Evolutionary conservation across 1,140 invertebrate species (phyloP), one percentile per base, ranked within the genome.

Genomic region (Pantala flavescens): DNA sequence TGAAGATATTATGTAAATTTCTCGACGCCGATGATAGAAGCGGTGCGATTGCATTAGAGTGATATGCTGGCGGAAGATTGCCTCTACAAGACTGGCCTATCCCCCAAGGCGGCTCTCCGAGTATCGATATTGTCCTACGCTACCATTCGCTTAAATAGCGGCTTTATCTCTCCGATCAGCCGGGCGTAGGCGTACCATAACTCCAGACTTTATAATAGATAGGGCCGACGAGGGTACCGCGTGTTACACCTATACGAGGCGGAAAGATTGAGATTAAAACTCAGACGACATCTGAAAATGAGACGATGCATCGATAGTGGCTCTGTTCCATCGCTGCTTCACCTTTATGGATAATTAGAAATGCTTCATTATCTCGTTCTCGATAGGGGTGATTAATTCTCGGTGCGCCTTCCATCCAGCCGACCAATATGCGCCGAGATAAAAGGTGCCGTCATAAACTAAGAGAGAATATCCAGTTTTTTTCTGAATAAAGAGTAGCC

Each of bases 121-220:
- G n/a, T 63, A 63, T 63, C 49, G 49, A 63, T 63, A 63, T 63
- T 63, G 49, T 63, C 49, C n/a, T 3, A 16, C 49, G 49, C 49
- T 63, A 21, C n/a, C n/a, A 14, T 63, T 12, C 16, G 49, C 49
- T 21, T 63, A 63, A 63, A 63, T 63, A 63, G n/a, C 49, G 16
- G 49, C 49, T 63, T 63, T 63, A 63, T 63, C 49, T 63, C n/a
- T 63, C n/a, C 49, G 49, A 63, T 63, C 49, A 63, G 49, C 49
- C 3, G 3, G 5, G n/a, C 49, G 49, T 63, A 16, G 49, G 49
- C 49, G 49, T 63, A 63, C n/a, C 49, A 63, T 63, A 63, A 19
- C 49, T 63, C 49, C 16, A 3, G 14, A 21, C 49, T 63, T 63
- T 19, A 63, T 63, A 63, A 21, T 63, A 63, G n/a, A 63, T 63